Conservation (phyloP, 2,888 invertebrate species). For the Notodonta ziczac region DNA sequence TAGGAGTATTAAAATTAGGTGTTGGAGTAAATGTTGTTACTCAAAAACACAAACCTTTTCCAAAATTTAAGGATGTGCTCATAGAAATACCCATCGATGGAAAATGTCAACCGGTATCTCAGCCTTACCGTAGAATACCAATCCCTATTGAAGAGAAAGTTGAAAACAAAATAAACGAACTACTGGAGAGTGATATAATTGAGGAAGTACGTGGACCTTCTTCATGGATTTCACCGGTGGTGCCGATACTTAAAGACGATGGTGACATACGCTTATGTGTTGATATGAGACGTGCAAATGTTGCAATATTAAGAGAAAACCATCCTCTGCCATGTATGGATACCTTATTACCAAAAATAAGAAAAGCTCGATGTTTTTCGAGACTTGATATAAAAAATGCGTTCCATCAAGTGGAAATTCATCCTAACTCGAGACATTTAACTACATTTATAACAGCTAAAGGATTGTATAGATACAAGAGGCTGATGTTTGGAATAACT, state of each 20-base stretch:
- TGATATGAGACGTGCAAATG: conserved; percentile 29
- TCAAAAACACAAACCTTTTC: no score
- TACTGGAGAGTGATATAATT: conserved; percentile 18
- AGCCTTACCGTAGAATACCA: no score
- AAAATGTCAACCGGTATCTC: no score
- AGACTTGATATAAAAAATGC: conserved; percentile 7
- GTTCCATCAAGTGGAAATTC: no score
- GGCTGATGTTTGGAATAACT: conserved; percentile 55
- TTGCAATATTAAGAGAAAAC: conserved; percentile 31
- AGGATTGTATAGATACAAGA: conserved; percentile 44
- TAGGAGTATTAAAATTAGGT: no score
- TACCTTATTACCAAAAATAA: no score
- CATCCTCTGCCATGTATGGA: conserved; percentile 14
- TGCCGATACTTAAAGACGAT: no score
- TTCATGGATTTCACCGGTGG: no score
- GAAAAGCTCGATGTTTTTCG: neutral
- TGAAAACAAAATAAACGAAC: conserved; percentile 16
- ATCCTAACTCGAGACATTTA: conserved; percentile 7
- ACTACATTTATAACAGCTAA: conserved; percentile 12
- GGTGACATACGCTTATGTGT: neutral
- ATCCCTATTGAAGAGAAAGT: conserved; percentile 21
- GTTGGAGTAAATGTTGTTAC: no score
- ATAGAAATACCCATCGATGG: no score
- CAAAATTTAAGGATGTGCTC: no score
- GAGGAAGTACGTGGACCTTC: conserved; percentile 7